phyloP scores from a whole-genome alignment of 2,797 vertebrate genomes.

The Leptoclinus maculatus region DNA sequence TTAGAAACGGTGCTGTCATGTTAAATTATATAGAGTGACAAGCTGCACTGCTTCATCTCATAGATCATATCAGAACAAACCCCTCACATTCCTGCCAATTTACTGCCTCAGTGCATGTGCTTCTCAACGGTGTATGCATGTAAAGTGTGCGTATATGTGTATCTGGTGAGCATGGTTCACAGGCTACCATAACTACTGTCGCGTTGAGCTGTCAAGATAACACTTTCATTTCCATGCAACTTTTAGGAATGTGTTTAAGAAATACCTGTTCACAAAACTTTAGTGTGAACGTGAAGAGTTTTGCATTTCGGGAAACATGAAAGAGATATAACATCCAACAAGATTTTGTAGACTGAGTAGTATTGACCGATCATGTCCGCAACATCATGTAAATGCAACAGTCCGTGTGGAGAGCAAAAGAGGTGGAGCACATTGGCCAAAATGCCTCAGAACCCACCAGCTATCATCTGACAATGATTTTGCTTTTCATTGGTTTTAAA shows the following conservation, averaged over 20 bases:
- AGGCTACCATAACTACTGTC: background rate
- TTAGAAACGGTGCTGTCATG: slow-evolving; percentile 63
- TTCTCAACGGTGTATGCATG: slow-evolving; percentile 33
- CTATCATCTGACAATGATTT: background rate
- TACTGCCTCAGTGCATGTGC: slow-evolving; percentile 58
- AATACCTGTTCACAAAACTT: background rate
- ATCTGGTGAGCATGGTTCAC: slow-evolving; percentile 13
- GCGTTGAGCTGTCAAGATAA: slow-evolving; percentile 7
- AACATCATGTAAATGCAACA: no score
- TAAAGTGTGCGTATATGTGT: background rate
- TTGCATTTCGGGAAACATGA: background rate
- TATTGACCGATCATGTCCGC: background rate
- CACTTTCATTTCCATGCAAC: slow-evolving; percentile 7
- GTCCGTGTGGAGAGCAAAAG: no score
- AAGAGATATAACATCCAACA: background rate
- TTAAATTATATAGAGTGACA: slow-evolving; percentile 67
- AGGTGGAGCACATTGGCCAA: background rate
- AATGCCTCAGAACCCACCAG: background rate
- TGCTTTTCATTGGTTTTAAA: background rate
- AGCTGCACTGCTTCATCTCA: slow-evolving; percentile 67
- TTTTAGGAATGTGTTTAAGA: background rate
- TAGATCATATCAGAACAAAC: slow-evolving; percentile 69
- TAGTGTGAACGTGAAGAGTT: background rate
- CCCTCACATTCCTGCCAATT: slow-evolving; percentile 67
- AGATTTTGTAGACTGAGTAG: background rate